A percentile compares a stretch with the other conserved stretches of the same genome.
These are phyloP conservation scores for Carposina sasakii DNA, from an alignment of 1,140 invertebrate species.

Conservation along the genomic window DNA sequence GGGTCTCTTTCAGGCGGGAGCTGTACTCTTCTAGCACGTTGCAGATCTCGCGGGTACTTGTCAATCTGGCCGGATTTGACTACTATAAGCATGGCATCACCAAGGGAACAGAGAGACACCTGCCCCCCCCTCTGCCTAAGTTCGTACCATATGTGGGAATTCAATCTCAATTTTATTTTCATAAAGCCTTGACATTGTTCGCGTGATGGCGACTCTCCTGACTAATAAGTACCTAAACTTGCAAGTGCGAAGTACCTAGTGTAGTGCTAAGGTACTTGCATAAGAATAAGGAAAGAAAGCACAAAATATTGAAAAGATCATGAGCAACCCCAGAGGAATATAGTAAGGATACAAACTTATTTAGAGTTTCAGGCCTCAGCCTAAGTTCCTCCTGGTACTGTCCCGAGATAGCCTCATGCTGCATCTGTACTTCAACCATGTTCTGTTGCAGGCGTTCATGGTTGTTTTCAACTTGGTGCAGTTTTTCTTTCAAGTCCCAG, in stretches of 20 bases:
- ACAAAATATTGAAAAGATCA: neutral
- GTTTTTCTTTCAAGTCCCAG: slow-evolving; percentile 53
- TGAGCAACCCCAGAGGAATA: neutral
- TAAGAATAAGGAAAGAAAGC: no score
- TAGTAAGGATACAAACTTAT: no score
- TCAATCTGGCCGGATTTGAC: slow-evolving; percentile 22
- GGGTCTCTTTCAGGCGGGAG: slow-evolving; percentile 33
- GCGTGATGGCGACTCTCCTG: no score
- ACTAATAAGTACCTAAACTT: no score
- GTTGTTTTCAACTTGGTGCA: slow-evolving; percentile 44
- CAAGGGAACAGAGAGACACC: no score
- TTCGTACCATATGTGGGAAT: no score
- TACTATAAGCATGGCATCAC: neutral
- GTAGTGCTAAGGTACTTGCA: no score
- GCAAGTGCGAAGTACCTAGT: neutral
- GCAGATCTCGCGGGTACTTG: slow-evolving; percentile 46
- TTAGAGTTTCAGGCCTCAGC: slow-evolving; percentile 44
- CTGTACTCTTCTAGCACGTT: slow-evolving; percentile 46
- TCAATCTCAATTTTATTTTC: no score
- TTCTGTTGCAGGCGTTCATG: slow-evolving; percentile 58
- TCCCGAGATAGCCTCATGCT: slow-evolving; percentile 47
- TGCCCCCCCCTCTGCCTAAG: no score
- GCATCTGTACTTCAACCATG: slow-evolving; percentile 60
- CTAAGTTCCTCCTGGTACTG: slow-evolving; percentile 52
- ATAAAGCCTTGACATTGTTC: no score